These are phyloP conservation scores for Pseudocheirus occidentalis DNA, from an alignment of 2,797 vertebrate species.

Conservation along the genomic window DNA sequence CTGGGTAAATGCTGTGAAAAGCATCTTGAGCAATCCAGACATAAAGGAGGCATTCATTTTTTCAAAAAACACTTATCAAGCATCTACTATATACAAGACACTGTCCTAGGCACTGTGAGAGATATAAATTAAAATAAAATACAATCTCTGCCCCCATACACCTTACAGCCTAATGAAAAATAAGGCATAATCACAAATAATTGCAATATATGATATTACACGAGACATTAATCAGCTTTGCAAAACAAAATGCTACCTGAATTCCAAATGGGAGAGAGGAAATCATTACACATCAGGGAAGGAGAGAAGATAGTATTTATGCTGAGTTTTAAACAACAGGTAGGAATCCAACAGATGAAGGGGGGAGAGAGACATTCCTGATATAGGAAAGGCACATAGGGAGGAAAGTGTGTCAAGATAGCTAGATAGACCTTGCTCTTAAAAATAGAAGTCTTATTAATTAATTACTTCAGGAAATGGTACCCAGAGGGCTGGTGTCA, in stretches of 20 bases:
- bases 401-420: background rate
- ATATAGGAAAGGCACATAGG: background rate
- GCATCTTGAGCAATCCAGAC: background rate
- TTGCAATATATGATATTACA: background rate
- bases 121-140: background rate
- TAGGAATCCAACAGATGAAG: background rate
- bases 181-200: background rate
- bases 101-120: background rate
- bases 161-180: background rate
- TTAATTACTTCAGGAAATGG: background rate
- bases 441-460: background rate
- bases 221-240: background rate
- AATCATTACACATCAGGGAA: background rate
- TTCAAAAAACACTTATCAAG: background rate
- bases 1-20: background rate
- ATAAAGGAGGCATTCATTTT: background rate
- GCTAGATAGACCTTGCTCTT: background rate
- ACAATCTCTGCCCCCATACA: background rate
- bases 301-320: background rate
- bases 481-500: background rate
- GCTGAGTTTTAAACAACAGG: background rate
- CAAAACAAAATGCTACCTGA: background rate
- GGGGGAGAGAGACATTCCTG: background rate
- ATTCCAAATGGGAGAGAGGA: background rate
- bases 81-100: background rate